Conservation (phyloP, 2,888 invertebrate species). For the Omphaloscelis lunosa region DNA sequence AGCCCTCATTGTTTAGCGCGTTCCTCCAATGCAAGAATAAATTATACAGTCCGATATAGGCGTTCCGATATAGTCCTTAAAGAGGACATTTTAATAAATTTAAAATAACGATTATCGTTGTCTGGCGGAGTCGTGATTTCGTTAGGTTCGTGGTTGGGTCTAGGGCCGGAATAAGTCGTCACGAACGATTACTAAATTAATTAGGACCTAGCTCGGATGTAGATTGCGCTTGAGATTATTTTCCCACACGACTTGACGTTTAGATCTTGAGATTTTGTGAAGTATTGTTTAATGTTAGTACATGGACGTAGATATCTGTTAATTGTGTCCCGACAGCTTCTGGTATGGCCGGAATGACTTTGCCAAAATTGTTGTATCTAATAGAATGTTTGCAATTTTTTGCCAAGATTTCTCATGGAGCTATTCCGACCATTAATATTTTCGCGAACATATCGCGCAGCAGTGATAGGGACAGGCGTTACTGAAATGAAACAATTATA, state of each 20-base stretch:
- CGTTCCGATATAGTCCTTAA: conserved; percentile 89
- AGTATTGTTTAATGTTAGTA: conserved; percentile 80
- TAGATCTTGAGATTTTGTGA: conserved; percentile 85
- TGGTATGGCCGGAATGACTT: conserved; percentile 22
- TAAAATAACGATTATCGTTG: conserved; percentile 91
- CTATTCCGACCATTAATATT: conserved; percentile 43
- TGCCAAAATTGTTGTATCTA: background rate
- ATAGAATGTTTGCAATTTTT: conserved; percentile 13
- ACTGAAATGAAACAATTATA: conserved; percentile 86
- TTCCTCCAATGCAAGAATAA: conserved; percentile 86
- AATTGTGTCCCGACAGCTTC: conserved; percentile 56
- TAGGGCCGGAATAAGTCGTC: conserved; percentile 90
- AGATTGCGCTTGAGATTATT: conserved; percentile 89
- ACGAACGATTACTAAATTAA: conserved; percentile 91
- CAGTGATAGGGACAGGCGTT: conserved; percentile 61
- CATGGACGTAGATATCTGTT: conserved; percentile 63
- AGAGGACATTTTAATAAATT: conserved; percentile 91
- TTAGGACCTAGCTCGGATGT: conserved; percentile 89
- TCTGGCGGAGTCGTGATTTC: conserved; percentile 90
- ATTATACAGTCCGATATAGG: conserved; percentile 90
- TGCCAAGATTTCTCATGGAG: conserved; percentile 7
- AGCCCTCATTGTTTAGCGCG: conserved; percentile 86
- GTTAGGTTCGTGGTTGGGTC: conserved; percentile 89
- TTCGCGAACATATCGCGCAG: conserved; percentile 41
- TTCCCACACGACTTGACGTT: conserved; percentile 89